A percentile compares a stretch with the other conserved stretches of the same genome.
Conservation (phyloP, 2,113 vertebrate genomes). For the Amphilophus citrinellus region DNA sequence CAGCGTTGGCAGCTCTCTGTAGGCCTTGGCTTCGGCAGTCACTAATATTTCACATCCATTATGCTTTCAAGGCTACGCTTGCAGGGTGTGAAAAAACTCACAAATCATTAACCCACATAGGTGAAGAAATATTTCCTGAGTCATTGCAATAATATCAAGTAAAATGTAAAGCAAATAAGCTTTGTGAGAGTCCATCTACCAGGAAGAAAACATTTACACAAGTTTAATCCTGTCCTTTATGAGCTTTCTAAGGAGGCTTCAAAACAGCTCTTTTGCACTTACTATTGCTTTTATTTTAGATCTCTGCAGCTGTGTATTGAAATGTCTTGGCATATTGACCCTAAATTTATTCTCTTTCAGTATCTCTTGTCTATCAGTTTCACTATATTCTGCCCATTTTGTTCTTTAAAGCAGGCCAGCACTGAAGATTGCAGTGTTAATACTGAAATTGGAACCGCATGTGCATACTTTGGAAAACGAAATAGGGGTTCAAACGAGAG, state of each 20-base stretch:
- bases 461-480: conserved; percentile 77
- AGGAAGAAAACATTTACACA: neutral
- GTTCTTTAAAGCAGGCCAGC: conserved; percentile 38
- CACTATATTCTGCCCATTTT: neutral
- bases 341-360: neutral
- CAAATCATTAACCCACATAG: conserved; percentile 44
- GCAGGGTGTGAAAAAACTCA: conserved; percentile 17
- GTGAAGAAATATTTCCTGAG: conserved; percentile 35
- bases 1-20: conserved; percentile 46
- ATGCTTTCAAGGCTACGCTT: conserved; percentile 43
- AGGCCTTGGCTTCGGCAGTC: conserved; percentile 54
- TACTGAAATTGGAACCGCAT: conserved; percentile 65
- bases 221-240: neutral
- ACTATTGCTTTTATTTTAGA: neutral
- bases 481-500: conserved; percentile 68
- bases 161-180: conserved; percentile 20
- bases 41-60: conserved; percentile 61
- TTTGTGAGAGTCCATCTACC: neutral
- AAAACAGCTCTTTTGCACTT: neutral
- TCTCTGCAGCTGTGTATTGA: neutral
- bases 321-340: neutral
- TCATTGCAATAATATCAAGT: conserved; percentile 30
- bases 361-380: neutral
- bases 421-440: conserved; percentile 21
- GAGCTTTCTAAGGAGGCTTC: neutral